Evolutionary conservation across 1,140 invertebrate species (phyloP).

Genomic region (Bacillus rossius): DNA sequence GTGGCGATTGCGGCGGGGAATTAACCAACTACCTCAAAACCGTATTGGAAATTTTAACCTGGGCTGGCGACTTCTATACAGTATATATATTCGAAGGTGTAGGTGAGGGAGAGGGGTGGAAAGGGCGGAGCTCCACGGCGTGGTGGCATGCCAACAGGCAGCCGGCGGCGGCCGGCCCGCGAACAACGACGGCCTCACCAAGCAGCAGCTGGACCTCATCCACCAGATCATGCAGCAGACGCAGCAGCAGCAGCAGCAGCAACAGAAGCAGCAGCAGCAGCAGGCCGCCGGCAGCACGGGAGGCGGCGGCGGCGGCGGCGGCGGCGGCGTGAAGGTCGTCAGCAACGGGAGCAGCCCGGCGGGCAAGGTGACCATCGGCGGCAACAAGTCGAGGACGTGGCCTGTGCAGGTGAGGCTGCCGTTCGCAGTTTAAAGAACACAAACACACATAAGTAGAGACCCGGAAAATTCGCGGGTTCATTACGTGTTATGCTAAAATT

Average conservation of each 20-base stretch:
- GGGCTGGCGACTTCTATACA: too few relatives aligned
- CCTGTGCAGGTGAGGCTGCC: constrained; percentile 24
- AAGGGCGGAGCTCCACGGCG: too few relatives aligned
- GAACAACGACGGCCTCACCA: constrained; percentile 59
- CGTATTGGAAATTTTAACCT: too few relatives aligned
- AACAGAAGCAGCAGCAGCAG: constrained; percentile 20
- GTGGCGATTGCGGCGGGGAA: too few relatives aligned
- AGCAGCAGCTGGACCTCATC: constrained; percentile 68
- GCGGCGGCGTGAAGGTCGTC: constrained; percentile 12
- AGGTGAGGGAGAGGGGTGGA: too few relatives aligned
- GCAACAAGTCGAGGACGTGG: constrained; percentile 27
- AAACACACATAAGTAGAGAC: too few relatives aligned
- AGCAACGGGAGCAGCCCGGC: constrained; percentile 29
- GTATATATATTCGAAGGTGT: too few relatives aligned
- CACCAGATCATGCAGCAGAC: constrained; percentile 75
- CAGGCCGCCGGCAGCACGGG: constrained; percentile 24
- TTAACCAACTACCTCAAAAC: too few relatives aligned
- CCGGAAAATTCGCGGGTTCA: too few relatives aligned
- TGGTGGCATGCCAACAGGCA: neutral
- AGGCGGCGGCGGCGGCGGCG: constrained; percentile 36
- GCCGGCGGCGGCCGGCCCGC: constrained; percentile 31
- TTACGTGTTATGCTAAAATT: too few relatives aligned
- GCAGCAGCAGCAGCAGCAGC: constrained; percentile 43
- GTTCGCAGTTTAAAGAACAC: neutral
- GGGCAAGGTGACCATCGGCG: constrained; percentile 23